phyloP scores from a whole-genome alignment of 2,888 invertebrate species.

The Eristalis pertinax region DNA sequence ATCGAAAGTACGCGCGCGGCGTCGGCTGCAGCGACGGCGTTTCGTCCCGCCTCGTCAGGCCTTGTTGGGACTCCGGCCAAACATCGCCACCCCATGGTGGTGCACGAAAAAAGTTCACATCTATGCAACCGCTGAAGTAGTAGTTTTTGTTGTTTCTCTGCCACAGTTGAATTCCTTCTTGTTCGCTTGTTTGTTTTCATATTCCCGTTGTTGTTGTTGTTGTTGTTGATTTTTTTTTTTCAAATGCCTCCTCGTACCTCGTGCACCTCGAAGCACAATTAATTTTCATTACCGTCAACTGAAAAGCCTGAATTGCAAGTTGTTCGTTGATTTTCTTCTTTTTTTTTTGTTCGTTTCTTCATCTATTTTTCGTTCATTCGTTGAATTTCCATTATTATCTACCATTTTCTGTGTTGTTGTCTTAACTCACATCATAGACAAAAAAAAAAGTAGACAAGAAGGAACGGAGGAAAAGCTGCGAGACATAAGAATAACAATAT shows the following conservation, averaged over 20 bases:
- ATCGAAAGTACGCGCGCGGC: slow-evolving; percentile 17
- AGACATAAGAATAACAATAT: slow-evolving; percentile 41
- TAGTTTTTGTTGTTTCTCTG: slow-evolving; percentile 11
- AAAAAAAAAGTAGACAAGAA: slow-evolving; percentile 45
- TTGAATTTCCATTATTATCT: slow-evolving; percentile 53
- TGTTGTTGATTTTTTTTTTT: not conserved
- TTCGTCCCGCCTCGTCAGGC: not conserved
- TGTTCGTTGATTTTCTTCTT: slow-evolving; percentile 33
- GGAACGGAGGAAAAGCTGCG: slow-evolving; percentile 17
- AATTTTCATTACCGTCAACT: slow-evolving; percentile 67
- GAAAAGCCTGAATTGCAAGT: slow-evolving; percentile 60
- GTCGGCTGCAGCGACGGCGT: not conserved
- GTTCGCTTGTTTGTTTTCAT: not conserved
- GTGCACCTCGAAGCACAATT: slow-evolving; percentile 63
- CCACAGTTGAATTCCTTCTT: slow-evolving; percentile 17
- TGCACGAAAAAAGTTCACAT: slow-evolving; percentile 41
- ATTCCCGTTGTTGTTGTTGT: not conserved
- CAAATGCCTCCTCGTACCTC: slow-evolving; percentile 49
- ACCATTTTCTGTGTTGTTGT: slow-evolving; percentile 58
- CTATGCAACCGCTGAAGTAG: slow-evolving; percentile 1
- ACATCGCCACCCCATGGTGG: not conserved
- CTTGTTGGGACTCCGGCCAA: not conserved
- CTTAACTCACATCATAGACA: slow-evolving; percentile 59
- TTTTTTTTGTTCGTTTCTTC: not conserved
- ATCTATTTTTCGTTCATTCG: slow-evolving; percentile 10